Evolutionary conservation across 2,113 vertebrate species (phyloP), one percentile per base, ranked within the genome.

Genomic region (Dasyornis broadbenti): DNA sequence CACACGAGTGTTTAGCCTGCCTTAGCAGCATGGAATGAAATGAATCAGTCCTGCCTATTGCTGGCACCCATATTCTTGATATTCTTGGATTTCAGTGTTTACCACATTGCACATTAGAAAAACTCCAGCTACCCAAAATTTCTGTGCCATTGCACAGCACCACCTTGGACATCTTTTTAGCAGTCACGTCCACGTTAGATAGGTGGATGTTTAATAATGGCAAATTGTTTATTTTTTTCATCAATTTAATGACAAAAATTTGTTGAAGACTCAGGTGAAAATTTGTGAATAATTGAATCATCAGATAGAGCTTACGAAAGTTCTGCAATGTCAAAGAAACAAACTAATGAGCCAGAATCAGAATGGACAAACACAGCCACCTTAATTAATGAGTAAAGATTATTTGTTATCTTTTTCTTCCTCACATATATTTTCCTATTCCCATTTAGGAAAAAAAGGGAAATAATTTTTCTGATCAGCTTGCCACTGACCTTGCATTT

Each of bases 1-100:
- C 45, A 81, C 69, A 84, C 65, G 82, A 93, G 53, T 23, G 50
- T 82, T 90, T 27, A 52, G 59, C 42, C 63, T 76, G 78, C 52
- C 81, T 35, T 15, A 85, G 50, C 66, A 85, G 50, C 4, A 2
- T 52, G 56, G 17, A 86, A 65, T 42, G n/a, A 79, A 92, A 84
- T 75, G 79, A 81, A 10, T 71, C 82, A 75, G 37, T 64, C 53
- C 39, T 73, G 71, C 27, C 33, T 53, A 33, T 19, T 13, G 2
- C 40, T 70, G 63, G 60, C 45, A 93, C 22, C 19, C 21, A 13
- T 79, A 66, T 82, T 40, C 52, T n/a, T 75, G 44, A 56, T 37
- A 21, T 13, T 88, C 52, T 28, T 69, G 26, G 21, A 87, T 94
- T 89, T 64, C 31, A 40, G 22, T 19, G 33, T n/a, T 42, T 11